Base-by-base conservation (phyloP, 2,113 vertebrate genomes). In the Sialia sialis region DNA sequence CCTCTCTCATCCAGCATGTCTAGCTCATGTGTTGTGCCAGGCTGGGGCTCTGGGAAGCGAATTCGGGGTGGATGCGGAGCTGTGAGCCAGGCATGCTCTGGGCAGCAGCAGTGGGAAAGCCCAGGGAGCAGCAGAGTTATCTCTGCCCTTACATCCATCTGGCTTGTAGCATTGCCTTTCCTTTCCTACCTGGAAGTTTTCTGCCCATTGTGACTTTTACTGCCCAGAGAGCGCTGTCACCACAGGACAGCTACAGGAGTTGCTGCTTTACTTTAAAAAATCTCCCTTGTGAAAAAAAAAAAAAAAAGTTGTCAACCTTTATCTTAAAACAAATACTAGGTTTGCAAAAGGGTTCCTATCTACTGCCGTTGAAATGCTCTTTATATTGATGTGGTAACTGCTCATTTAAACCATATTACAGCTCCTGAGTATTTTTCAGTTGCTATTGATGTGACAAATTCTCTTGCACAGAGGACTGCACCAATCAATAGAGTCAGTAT, bases 371-470 rank as follows among this genome's bases (percentile, higher is more conserved):
- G 95, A 96, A 97, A 97, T 91, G 93, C 46, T 95, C 84, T 95
- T 97, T 97, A 94, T 97, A 97, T 96, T 93, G 92, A 95, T 92
- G 86, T 38, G 60, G 87, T 94, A 97, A 95, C 93, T 96, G 89
- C 95, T 96, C 93, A 91, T 97, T 95, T 97, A 94, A 74, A 80
- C 94, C 85, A 93, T 87, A 97, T 95, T 92, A 96, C 90, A 95
- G 90, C 90, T 97, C 93, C 94, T 95, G 89, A 97, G 95, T 97
- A 97, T 97, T 98, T 97, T 97, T 92, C 94, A 96, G 97, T 87
- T 84, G 92, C 70, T 94, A 95, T 94, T 97, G 96, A 97, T 97
- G 96, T 97, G 97, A 97, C 97, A 98, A 96, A 97, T 97, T 97
- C 84, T 96, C 93, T 97, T 43, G 87, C 94, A 90, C 96, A 95